These are phyloP conservation scores for Sarcophaga caerulescens DNA, from an alignment of 2,888 invertebrate genomes.

Conservation along the genomic window DNA sequence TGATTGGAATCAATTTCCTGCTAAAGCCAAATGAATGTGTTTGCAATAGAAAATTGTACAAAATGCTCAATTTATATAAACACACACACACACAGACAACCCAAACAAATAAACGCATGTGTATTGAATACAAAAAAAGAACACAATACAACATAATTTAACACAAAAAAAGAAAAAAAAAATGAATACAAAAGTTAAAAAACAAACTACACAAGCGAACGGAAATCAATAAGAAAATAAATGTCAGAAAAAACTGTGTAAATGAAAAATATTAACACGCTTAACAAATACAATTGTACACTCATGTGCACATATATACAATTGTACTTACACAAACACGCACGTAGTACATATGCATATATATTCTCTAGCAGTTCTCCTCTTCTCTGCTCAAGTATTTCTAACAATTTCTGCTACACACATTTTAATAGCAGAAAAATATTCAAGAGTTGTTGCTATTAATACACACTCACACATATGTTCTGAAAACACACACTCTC, in stretches of 20 bases:
- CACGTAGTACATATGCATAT: neutral
- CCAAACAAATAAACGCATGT: neutral
- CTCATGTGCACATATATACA: neutral
- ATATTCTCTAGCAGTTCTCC: neutral
- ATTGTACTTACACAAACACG: too few relatives aligned
- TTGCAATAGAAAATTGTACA: slow-evolving; percentile 42
- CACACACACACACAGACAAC: neutral
- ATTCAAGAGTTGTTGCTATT: neutral
- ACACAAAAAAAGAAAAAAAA: neutral
- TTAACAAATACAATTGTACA: slow-evolving; percentile 30
- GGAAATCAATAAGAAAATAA: slow-evolving; percentile 13
- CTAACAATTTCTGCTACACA: neutral
- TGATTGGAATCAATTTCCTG: slow-evolving; percentile 77
- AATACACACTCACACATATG: neutral
- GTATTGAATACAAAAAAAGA: neutral
- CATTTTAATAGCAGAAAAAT: neutral
- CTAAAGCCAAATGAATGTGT: slow-evolving; percentile 68
- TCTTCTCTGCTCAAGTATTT: neutral
- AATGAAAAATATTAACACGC: slow-evolving; percentile 50
- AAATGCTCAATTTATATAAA: slow-evolving; percentile 15
- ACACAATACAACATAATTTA: neutral
- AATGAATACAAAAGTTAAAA: neutral
- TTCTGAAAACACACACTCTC: neutral
- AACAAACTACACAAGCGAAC: neutral
- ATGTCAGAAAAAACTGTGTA: slow-evolving; percentile 33